phyloP scores from a whole-genome alignment of 2,888 invertebrate species.

The Drosophila mayaguana region DNA sequence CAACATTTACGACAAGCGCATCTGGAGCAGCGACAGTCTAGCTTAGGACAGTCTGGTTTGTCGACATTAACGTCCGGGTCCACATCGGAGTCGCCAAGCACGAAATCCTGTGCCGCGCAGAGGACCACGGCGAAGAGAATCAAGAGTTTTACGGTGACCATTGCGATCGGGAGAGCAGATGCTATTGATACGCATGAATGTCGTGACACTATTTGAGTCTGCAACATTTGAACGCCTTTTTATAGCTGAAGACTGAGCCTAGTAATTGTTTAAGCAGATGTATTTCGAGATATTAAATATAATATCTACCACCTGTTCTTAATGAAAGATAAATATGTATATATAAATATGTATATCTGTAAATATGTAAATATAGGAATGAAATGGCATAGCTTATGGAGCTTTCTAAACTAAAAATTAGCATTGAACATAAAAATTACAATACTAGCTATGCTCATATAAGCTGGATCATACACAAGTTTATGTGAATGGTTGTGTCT shows the following conservation, averaged over 20 bases:
- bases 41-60: not conserved
- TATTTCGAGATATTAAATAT: not conserved
- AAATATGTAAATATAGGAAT: too few relatives aligned
- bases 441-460: too few relatives aligned
- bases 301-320: not conserved
- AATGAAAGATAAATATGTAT: not conserved
- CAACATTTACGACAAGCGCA: not conserved
- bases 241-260: slow-evolving; percentile 30
- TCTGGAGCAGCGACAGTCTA: not conserved
- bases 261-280: slow-evolving; percentile 57
- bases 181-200: not conserved
- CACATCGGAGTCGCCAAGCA: slow-evolving; percentile 5
- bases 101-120: slow-evolving; percentile 37
- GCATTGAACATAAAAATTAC: too few relatives aligned
- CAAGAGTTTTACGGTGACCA: slow-evolving; percentile 58
- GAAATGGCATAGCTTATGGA: too few relatives aligned
- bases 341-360: not conserved
- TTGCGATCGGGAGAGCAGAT: slow-evolving; percentile 1
- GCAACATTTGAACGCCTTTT: not conserved
- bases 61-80: not conserved
- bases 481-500: too few relatives aligned
- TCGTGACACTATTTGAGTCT: not conserved
- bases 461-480: too few relatives aligned
- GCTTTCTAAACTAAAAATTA: too few relatives aligned
- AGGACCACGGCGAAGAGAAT: slow-evolving; percentile 48